These are phyloP conservation scores for Chydorus sphaericus DNA, from an alignment of 2,888 invertebrate species.

Conservation along the genomic window DNA sequence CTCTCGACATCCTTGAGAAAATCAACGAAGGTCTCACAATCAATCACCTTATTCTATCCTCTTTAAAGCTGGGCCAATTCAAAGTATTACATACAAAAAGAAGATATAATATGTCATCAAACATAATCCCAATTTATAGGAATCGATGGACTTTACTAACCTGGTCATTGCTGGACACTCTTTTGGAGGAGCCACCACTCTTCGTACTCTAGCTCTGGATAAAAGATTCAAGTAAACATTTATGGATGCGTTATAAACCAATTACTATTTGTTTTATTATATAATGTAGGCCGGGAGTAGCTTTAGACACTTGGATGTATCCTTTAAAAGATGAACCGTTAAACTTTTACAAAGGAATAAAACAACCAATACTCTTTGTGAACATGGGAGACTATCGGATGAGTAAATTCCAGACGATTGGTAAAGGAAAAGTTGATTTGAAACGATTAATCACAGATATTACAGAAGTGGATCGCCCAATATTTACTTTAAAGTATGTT, in stretches of 20 bases:
- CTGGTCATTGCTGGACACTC: conserved; percentile 45
- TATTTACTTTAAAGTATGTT: conserved; percentile 34
- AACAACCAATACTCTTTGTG: conserved; percentile 39
- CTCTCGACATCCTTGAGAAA: conserved; percentile 34
- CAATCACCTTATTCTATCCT: conserved; percentile 30
- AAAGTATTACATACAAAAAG: conserved; percentile 24
- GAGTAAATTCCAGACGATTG: conserved; percentile 39
- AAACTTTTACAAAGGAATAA: conserved; percentile 29
- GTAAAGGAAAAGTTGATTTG: conserved; percentile 38
- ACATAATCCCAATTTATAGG: conserved; percentile 23
- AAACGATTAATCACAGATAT: conserved; percentile 26
- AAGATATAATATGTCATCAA: too few species aligned
- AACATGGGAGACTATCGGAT: conserved; percentile 43
- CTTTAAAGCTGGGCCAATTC: conserved; percentile 28
- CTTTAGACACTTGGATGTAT: conserved; percentile 46
- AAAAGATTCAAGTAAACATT: conserved; percentile 36
- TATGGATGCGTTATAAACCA: too few species aligned
- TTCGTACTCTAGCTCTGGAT: conserved; percentile 38
- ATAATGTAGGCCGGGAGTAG: conserved; percentile 34
- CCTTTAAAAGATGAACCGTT: conserved; percentile 36
- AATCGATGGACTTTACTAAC: conserved; percentile 32
- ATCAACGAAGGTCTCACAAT: conserved; percentile 32
- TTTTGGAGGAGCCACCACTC: conserved; percentile 46
- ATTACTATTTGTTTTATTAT: too few species aligned
- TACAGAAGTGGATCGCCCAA: conserved; percentile 23